Evolutionary conservation across 53 echinoderm and acorn worm species (phyloP).

Genomic region (Glandiceps talaboti): DNA sequence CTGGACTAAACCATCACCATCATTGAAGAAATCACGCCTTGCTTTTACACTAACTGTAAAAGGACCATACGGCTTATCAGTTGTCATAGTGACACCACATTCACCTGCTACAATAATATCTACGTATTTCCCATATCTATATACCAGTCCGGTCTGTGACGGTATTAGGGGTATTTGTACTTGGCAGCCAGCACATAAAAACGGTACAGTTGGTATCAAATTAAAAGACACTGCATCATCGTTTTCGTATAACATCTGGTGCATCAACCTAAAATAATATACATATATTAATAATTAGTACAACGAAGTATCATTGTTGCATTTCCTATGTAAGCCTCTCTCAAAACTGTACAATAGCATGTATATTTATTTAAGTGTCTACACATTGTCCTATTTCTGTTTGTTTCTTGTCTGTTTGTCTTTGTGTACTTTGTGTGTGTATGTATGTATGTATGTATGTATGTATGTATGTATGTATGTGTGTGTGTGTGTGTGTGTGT

Average conservation of each 20-base stretch:
- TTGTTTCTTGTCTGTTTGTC: too few species aligned
- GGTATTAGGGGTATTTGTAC: neutral
- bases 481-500: too few species aligned
- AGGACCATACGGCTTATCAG: neutral
- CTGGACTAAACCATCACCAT: neutral
- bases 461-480: too few species aligned
- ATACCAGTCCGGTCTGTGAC: neutral
- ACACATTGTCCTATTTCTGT: too few species aligned
- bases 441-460: too few species aligned
- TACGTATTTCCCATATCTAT: neutral
- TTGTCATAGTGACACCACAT: neutral
- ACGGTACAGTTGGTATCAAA: neutral
- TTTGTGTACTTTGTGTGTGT: too few species aligned
- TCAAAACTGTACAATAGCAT: too few species aligned
- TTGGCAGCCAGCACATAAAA: neutral
- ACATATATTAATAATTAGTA: too few species aligned
- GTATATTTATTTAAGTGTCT: too few species aligned
- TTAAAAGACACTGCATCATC: neutral
- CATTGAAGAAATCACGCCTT: neutral
- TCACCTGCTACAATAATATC: neutral
- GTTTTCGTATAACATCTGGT: neutral
- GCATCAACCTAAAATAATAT: constrained; percentile 1
- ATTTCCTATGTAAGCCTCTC: too few species aligned
- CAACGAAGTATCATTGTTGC: too few species aligned
- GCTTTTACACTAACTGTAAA: neutral